phyloP scores from a whole-genome alignment of 35 echinoderm and acorn worm genomes.

The Heliocidaris tuberculata region DNA sequence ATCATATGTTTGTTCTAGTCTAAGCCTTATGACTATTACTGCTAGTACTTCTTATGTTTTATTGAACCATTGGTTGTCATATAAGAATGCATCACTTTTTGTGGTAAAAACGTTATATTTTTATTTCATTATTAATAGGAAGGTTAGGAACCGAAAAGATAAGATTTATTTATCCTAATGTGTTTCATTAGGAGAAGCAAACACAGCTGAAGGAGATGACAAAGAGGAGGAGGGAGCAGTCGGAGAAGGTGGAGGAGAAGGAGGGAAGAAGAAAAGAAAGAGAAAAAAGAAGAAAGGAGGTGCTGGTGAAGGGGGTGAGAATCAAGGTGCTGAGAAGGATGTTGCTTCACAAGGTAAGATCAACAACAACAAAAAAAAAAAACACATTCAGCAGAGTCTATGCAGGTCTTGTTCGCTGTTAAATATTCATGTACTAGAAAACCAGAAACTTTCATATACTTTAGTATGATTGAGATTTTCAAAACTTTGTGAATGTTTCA shows the following conservation, averaged over 20 bases:
- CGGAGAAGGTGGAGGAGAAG: conserved; percentile 52
- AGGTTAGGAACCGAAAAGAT: neutral
- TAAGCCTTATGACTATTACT: too few relatives aligned
- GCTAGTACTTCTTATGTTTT: neutral
- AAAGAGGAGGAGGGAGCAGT: conserved; percentile 70
- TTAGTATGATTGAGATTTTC: too few relatives aligned
- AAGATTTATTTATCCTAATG: neutral
- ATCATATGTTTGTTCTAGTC: too few relatives aligned
- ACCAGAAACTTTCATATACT: neutral
- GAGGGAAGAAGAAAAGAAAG: conserved; percentile 96
- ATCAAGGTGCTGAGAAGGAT: neutral
- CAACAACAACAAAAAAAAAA: neutral
- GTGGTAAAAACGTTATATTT: neutral
- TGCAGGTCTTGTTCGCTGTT: neutral
- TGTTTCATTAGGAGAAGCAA: conserved; percentile 24
- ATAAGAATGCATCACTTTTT: neutral
- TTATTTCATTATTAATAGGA: neutral
- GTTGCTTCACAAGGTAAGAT: neutral
- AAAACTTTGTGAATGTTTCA: too few relatives aligned
- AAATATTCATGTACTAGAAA: neutral
- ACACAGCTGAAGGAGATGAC: conserved; percentile 47
- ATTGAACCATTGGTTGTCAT: neutral
- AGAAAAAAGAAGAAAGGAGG: conserved; percentile 92
- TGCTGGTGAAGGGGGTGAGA: conserved; percentile 34
- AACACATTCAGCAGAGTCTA: neutral